Base-by-base conservation (phyloP, 2,113 vertebrate genomes). In the Jacana jacana region DNA sequence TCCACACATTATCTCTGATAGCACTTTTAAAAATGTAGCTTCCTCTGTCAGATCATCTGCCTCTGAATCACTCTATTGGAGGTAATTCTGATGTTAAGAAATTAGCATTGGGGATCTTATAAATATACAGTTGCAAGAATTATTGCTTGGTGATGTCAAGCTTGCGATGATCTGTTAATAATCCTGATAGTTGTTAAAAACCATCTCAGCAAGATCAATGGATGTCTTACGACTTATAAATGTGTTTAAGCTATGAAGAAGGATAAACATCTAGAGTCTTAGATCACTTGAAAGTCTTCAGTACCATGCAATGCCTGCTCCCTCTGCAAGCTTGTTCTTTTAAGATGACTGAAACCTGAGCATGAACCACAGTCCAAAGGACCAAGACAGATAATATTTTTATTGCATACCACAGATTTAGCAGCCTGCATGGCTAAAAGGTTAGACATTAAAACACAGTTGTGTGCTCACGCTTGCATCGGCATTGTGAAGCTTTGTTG, bases 141-240 rank as follows among this genome's bases (percentile, higher is more conserved):
- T 95, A 95, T 93, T 95, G 70, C 73, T 80, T 95, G 75, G 14
- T 95, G 93, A 94, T 89, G 86, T 95, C 92, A 93, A 82, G 54
- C 87, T 91, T 97, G 31, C 71, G 75, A 82, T 93, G 94, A 96
- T 95, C 91, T 96, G 88, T 94, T 97, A 96, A 95, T 97, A 97
- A 96, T 83, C 85, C 92, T 89, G 70, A 83, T 91, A 94, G 85
- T 46, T 94, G 68, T 90, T 89, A 91, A 93, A 96, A 97, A 92
- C 10, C 58, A 80, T 81, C 61, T 78, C 68, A 80, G 68, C 40
- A 68, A 93, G 82, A 88, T 94, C 95, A 96, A 17, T 57, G 78
- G 25, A n/a, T 89, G 27, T 73, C 77, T 95, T 89, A 79, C 12
- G 71, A 84, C 82, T 84, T 96, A 60, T 18, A 71, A 95, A 88